Conservation (phyloP, 2,888 invertebrate species). For the Diploptera punctata region DNA sequence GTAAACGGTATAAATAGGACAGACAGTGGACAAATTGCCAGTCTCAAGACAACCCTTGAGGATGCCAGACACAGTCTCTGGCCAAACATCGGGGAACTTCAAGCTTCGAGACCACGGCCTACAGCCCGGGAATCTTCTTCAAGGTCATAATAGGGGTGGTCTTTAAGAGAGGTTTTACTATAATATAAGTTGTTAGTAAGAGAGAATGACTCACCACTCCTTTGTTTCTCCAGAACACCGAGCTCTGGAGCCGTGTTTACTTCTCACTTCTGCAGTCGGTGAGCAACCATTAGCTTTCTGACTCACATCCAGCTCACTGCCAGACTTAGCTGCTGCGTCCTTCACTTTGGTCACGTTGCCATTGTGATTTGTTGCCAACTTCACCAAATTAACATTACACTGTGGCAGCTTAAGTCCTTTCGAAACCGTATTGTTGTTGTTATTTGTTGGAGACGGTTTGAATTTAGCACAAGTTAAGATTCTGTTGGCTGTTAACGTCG, state of each 20-base stretch:
- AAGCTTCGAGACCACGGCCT: too few relatives aligned
- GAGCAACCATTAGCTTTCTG: background rate
- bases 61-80: too few relatives aligned
- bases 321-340: background rate
- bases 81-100: too few relatives aligned
- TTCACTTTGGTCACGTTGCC: constrained; percentile 16
- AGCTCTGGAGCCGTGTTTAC: constrained; percentile 4
- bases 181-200: too few relatives aligned
- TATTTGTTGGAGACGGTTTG: constrained; percentile 35
- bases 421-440: constrained; percentile 12
- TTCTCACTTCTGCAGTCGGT: background rate
- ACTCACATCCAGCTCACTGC: background rate
- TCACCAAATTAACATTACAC: constrained; percentile 53
- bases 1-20: too few relatives aligned
- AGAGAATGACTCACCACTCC: constrained; percentile 21
- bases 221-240: constrained; percentile 10
- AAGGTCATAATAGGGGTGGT: too few relatives aligned
- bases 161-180: too few relatives aligned
- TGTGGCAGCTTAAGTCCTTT: constrained; percentile 47
- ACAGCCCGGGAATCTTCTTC: too few relatives aligned
- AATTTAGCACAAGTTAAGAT: constrained; percentile 42
- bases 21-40: too few relatives aligned
- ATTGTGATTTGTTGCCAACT: constrained; percentile 45
- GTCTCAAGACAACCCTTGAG: too few relatives aligned
- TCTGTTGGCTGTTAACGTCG: constrained; percentile 52